Conservation (phyloP, 2,888 invertebrate genomes). For the Strigamia transsilvanica region DNA sequence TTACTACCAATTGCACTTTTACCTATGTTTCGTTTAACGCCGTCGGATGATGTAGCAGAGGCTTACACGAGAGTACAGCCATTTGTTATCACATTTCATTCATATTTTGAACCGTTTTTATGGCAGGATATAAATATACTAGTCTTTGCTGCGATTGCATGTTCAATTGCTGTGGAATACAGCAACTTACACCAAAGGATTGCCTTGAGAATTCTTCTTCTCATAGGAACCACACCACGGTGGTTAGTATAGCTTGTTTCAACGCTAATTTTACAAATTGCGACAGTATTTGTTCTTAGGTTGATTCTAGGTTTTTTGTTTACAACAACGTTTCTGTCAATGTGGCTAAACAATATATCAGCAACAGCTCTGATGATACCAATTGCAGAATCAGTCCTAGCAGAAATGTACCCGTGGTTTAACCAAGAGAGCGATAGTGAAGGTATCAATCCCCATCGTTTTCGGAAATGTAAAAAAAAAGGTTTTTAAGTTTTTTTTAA, state of each 20-base stretch:
- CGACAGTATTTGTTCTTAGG: background rate
- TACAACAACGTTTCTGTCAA: conserved; percentile 22
- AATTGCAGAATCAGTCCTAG: conserved; percentile 49
- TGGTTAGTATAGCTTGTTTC: background rate
- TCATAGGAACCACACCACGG: conserved; percentile 54
- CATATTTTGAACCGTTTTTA: conserved; percentile 46
- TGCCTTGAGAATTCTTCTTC: conserved; percentile 52
- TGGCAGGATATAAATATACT: conserved; percentile 55
- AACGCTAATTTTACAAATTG: background rate
- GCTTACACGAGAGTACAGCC: background rate
- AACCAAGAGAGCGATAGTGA: background rate
- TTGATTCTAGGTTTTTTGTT: conserved; percentile 29
- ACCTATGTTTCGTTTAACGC: background rate
- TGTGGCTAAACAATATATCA: conserved; percentile 52
- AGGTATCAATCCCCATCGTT: too few species aligned
- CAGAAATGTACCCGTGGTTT: background rate
- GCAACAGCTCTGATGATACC: conserved; percentile 52
- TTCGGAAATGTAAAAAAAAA: background rate
- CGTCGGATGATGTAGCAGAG: background rate
- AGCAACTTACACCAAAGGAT: conserved; percentile 55
- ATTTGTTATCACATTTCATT: background rate
- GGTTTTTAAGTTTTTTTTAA: too few species aligned
- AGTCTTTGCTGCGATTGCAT: conserved; percentile 54
- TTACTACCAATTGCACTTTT: conserved; percentile 58
- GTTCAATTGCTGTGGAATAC: conserved; percentile 55